These are phyloP conservation scores for Vimba vimba DNA, from an alignment of 2,113 vertebrate species.

Conservation along the genomic window DNA sequence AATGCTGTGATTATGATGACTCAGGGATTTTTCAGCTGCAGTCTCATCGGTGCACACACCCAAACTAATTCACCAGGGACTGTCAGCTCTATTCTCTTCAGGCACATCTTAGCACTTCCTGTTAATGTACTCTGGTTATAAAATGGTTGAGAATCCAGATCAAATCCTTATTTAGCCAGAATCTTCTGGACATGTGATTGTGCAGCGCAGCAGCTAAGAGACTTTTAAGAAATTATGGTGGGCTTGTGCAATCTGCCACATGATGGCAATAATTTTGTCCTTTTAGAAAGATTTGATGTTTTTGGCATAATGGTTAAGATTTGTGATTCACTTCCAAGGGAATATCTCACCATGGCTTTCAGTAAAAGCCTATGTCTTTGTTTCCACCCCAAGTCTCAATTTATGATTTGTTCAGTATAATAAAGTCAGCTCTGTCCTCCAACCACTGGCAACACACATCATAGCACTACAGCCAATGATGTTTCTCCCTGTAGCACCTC, in stretches of 20 bases:
- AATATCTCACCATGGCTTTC: background rate
- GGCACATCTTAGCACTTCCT: background rate
- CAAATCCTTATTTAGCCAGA: background rate
- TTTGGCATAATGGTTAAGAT: background rate
- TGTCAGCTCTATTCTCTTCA: background rate
- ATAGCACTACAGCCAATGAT: slow-evolving; percentile 8
- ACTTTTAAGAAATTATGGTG: background rate
- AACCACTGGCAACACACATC: slow-evolving; percentile 29
- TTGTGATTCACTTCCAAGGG: background rate
- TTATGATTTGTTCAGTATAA: background rate
- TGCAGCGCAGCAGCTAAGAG: background rate
- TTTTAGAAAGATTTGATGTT: background rate
- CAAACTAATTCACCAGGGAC: slow-evolving; percentile 11
- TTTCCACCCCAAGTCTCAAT: background rate
- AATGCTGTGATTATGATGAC: background rate
- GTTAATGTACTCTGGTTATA: background rate
- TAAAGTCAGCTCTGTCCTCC: background rate
- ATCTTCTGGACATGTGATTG: background rate
- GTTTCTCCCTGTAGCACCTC: background rate
- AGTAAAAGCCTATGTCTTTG: background rate
- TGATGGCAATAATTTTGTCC: background rate
- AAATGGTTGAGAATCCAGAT: background rate
- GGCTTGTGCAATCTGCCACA: background rate
- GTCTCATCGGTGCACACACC: background rate
- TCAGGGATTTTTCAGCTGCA: background rate